Base-by-base conservation (phyloP, 1,140 invertebrate genomes). In the Hydropsyche tenuis region DNA sequence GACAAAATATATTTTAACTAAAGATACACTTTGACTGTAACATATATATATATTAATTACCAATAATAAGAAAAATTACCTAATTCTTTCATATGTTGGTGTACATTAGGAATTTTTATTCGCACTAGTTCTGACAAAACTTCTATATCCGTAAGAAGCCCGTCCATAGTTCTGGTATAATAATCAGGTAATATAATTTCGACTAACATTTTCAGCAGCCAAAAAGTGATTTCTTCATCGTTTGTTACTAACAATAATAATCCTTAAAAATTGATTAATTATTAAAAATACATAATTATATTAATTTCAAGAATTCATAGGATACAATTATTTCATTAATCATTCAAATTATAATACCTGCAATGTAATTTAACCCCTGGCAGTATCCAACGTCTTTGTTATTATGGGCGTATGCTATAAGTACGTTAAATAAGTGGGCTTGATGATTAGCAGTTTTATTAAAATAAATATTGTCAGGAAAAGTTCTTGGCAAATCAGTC, bases 381-480 rank as follows among this genome's bases (percentile, higher is more conserved):
- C 95, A 97, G 81, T 98, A 98, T 68, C 94, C 94, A 77, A 96
- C 90, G 75, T 90, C 88, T 77, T 88, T 87, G 83, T 96, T 96
- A 75, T 95, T 91, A 81, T 95, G 91, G 66, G 94, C 93, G 86
- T 96, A 94, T n/a, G 95, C 93, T 74, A 92, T 87, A 66, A 97
- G 85, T 78, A 97, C 90, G 85, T 96, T 94, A 78, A 90, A 94
- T 14, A 98, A 84, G 78, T 92, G 89, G 76, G 89, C 85, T 73
- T 93, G 91, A 77, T 92, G 88, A 75, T 89, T 88, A 62, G 88
- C 86, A 76, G 91, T 90, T 73, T 89, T 89, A 75, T 91, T 90
- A 80, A 97, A 97, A 82, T 93, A 94, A 79, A 97, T 95, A 84
- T 97, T 98, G 81, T 97, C 94, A 74, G 95, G 95, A 86, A 96